Base-by-base conservation (phyloP, 2,888 invertebrate species). In the Archips xylosteana region DNA sequence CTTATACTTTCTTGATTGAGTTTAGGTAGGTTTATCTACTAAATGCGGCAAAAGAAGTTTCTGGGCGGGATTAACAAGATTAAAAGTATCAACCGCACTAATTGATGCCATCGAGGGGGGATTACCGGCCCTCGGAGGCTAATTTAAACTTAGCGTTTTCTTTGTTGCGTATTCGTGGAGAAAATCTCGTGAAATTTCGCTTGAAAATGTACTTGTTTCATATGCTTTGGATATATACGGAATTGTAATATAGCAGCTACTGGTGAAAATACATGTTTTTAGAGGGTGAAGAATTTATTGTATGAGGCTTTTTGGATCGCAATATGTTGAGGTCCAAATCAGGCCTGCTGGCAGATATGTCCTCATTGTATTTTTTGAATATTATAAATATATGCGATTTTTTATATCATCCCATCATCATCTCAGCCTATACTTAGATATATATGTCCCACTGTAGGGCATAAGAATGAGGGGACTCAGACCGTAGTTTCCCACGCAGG, bases 71-170 rank as follows among this genome's bases (percentile, higher is more conserved):
- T 74, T 74, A 70, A 74, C 65, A 51, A 65, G 74, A 74, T 74
- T 74, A 74, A 70, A 74, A 70, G 74, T 74, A 74, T 70, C 74
- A 70, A 70, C 64, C 74, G 32, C 74, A 70, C 74, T 74, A 74
- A 74, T 74, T 74, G 74, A 70, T 74, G 74, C 74, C 60, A 70
- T 74, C 65, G 65, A 65, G 74, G 64, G 23, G 69, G 70, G 64
- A 65, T 70, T 65, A 60, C 49, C 36, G 65, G 60, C 34, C 61
- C 54, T 54, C 70, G 34, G 69, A 65, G 54, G 61, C 54, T 70
- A 65, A 74, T 65, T 74, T 70, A 70, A 70, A 70, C 64, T 74
- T 64, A 64, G 59, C 59, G 23, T 70, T 39, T 65, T 70, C 39
- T 61, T 45, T 65, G 34, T 49, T 34, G 64, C 57, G 57, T 57